phyloP scores from a whole-genome alignment of 2,797 vertebrate species.

The Picus viridis region DNA sequence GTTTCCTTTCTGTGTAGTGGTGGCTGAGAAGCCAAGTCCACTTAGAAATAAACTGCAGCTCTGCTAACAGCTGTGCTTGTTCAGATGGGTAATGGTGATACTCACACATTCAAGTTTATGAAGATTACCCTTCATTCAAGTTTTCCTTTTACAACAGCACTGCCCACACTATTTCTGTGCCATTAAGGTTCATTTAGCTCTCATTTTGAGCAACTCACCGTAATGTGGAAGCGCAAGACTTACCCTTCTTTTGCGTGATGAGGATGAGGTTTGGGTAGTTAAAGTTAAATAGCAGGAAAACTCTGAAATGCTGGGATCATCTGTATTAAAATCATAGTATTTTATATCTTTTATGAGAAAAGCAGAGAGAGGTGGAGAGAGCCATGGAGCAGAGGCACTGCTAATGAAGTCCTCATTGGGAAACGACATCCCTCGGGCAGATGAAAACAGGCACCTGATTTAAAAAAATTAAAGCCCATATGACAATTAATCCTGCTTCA shows the following conservation, averaged over 20 bases:
- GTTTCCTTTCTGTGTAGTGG: not conserved
- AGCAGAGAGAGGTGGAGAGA: not conserved
- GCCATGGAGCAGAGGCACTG: not conserved
- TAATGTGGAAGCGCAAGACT: not conserved
- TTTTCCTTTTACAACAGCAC: not conserved
- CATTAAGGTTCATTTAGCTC: not conserved
- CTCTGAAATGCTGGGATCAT: not conserved
- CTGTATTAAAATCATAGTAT: not conserved
- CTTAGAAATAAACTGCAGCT: not conserved
- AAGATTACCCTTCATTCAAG: not conserved
- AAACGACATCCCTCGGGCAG: not conserved
- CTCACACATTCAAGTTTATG: not conserved
- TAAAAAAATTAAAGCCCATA: not conserved
- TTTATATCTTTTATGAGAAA: not conserved
- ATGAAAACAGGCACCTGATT: not conserved
- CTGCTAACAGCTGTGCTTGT: not conserved
- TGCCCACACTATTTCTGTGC: not conserved
- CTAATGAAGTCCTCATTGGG: not conserved
- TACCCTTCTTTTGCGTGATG: not conserved
- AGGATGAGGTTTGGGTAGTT: not conserved
- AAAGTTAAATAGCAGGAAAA: not conserved
- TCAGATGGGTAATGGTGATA: not conserved
- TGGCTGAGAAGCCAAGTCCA: not conserved
- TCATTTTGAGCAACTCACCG: not conserved
- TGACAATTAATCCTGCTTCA: conserved; percentile 23